Evolutionary conservation across 2,888 invertebrate species (phyloP).

Genomic region (Patella ulyssiponensis): DNA sequence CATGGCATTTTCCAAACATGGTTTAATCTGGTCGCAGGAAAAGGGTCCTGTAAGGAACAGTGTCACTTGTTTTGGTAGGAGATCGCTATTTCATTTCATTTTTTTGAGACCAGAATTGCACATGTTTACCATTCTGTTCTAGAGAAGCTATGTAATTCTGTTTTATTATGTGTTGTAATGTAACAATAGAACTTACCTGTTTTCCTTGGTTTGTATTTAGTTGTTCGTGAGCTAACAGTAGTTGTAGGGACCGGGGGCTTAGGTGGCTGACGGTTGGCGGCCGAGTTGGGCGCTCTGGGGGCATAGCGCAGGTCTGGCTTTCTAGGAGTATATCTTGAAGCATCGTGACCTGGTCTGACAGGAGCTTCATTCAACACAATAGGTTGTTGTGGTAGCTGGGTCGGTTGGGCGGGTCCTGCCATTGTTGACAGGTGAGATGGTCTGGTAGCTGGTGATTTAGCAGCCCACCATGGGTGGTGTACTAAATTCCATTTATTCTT

Average conservation of each 20-base stretch:
- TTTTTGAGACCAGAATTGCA: no score
- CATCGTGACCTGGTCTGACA: background rate
- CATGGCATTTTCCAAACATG: no score
- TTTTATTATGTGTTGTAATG: no score
- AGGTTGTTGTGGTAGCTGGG: background rate
- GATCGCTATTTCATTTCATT: no score
- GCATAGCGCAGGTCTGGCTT: background rate
- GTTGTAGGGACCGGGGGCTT: background rate
- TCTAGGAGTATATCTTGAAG: background rate
- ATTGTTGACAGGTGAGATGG: background rate
- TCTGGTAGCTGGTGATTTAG: conserved; percentile 19
- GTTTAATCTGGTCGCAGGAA: no score
- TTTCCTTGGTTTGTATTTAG: background rate
- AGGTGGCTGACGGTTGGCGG: background rate
- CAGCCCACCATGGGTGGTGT: conserved; percentile 27
- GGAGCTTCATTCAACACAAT: background rate
- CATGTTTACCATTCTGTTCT: no score
- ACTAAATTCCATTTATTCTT: conserved; percentile 19
- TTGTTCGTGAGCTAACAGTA: background rate
- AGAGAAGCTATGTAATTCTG: no score
- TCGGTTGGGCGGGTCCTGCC: background rate
- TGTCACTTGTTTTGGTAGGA: no score
- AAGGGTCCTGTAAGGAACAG: no score
- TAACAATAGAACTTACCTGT: background rate
- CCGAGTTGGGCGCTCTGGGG: background rate